phyloP scores from a whole-genome alignment of 2,113 vertebrate species.

The Malurus elegans region DNA sequence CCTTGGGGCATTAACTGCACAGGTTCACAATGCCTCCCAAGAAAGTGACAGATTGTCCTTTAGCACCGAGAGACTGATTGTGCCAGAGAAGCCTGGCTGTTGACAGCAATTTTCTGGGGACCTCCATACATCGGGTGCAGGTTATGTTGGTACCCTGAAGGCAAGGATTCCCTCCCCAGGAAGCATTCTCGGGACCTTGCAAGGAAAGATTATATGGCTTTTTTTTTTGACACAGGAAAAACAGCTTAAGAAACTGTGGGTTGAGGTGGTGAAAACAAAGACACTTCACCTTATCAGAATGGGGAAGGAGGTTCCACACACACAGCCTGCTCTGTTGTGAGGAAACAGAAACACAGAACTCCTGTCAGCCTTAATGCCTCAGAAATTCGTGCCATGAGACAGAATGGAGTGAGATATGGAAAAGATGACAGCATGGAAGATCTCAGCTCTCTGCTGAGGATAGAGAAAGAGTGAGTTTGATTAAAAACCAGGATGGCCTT shows the following conservation, averaged over 20 bases:
- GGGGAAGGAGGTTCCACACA: background rate
- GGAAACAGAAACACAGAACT: background rate
- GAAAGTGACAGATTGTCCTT: background rate
- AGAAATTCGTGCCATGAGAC: background rate
- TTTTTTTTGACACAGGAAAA: background rate
- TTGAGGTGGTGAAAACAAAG: background rate
- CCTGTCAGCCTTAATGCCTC: background rate
- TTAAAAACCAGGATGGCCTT: background rate
- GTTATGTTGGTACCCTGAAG: background rate
- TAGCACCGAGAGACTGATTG: accelerated
- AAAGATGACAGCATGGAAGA: background rate
- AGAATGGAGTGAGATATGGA: background rate
- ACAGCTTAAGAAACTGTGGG: background rate
- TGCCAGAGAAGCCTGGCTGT: background rate
- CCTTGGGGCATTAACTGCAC: background rate
- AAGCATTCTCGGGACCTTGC: background rate
- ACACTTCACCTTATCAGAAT: background rate
- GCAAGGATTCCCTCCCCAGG: background rate
- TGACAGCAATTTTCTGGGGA: background rate
- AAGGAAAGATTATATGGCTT: background rate
- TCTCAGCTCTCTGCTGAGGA: background rate
- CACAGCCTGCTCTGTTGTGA: background rate
- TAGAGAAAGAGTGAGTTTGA: background rate
- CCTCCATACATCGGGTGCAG: background rate
- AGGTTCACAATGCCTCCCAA: background rate